Evolutionary conservation across 2,888 invertebrate species (phyloP), one percentile per base, ranked within the genome.

Genomic region (Auanema freiburgensis): DNA sequence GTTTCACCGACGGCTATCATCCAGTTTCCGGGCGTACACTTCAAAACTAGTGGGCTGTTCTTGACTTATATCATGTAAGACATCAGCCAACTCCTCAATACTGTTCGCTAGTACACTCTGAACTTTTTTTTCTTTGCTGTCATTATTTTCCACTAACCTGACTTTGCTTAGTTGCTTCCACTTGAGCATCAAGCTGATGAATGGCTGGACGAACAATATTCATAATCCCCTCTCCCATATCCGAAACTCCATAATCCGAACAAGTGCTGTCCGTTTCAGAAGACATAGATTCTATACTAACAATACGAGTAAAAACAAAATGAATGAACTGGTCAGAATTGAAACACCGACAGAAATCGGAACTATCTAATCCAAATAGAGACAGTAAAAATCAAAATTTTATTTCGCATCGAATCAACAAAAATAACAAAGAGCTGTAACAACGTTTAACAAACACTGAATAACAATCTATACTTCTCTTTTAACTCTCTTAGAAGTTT

Each of bases 11-110:
- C 60, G 66, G 21, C 76, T 76, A 33, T 77, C 78, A 46, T 80
- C 78, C 59, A 77, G 58, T 54, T 79, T 79, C 43, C 71, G 41
- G 21, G 72, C 70, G 56, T 71, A 75, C n/a, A 24, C 52, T 25
- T 79, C 78, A 50, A 77, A 58, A 44, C 78, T 72, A 49, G 64
- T 72, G 1, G 79, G 79, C 51, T 68, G 65, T 18, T 78, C 69
- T 63, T 79, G 68, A 25, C 57, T 67, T 49, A 77, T 72, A 33
- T 63, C 58, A 59, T 78, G 76, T 44, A 77, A 59, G 40, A 56
- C 23, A 43, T 65, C 65, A 2, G 65, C 55, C 14, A 65, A 33
- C 21, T 50, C 25, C 14, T 65, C 56, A 24, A 65, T 65, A 16
- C 42, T 42, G 1, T 55, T 42, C 1, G 55, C 51, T 23, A 65